Conservation (phyloP, 1,140 invertebrate species). For the Formica selysi region DNA sequence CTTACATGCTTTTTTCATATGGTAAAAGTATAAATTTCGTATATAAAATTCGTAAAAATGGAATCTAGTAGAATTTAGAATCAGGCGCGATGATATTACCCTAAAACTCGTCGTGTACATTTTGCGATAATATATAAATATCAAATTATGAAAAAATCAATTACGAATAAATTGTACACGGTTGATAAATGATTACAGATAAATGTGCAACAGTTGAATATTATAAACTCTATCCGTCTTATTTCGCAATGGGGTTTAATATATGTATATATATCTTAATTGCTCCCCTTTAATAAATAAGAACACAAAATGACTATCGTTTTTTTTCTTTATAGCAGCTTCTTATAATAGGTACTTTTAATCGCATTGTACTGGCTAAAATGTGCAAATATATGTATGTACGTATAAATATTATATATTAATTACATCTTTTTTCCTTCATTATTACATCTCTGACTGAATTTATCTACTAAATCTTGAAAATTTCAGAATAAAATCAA, state of each 20-base stretch:
- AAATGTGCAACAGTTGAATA: not conserved
- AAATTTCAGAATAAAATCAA: not conserved
- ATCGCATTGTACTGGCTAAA: too few species aligned
- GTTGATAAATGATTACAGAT: not conserved
- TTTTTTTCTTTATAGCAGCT: not conserved
- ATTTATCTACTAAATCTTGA: not conserved
- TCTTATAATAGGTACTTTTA: not conserved
- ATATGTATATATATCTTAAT: too few species aligned
- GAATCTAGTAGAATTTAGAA: not conserved
- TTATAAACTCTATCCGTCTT: constrained; percentile 6
- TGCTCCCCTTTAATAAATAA: too few species aligned
- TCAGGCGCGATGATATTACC: not conserved
- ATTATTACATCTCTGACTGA: not conserved
- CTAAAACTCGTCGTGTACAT: not conserved
- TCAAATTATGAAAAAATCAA: not conserved
- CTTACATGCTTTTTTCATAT: not conserved
- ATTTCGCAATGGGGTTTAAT: not conserved
- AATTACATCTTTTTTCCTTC: not conserved
- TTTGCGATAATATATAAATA: not conserved
- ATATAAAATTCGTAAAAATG: not conserved
- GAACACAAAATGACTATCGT: too few species aligned
- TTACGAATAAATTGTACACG: not conserved
- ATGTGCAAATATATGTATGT: too few species aligned
- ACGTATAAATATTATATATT: too few species aligned
- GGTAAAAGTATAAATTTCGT: not conserved